A percentile compares a stretch with the other conserved stretches of the same genome.
Evolutionary conservation across 2,797 vertebrate species (phyloP).

Genomic region (Acipenser ruthenus): DNA sequence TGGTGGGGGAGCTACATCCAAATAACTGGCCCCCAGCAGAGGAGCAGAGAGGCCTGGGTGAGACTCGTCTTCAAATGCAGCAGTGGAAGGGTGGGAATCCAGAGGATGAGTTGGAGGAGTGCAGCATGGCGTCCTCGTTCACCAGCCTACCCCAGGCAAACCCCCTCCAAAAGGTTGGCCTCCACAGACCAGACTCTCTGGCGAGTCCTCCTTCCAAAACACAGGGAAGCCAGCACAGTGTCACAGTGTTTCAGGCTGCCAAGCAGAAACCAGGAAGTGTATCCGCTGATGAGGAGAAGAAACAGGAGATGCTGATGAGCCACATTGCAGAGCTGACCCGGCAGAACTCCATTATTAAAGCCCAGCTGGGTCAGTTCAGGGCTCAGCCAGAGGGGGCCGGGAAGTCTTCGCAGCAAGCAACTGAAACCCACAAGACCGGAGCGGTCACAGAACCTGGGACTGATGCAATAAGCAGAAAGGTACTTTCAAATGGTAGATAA

Average conservation of each 20-base stretch:
- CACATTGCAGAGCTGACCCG: constrained; percentile 64
- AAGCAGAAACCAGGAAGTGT: background rate
- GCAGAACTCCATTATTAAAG: constrained; percentile 68
- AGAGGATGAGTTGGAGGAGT: constrained; percentile 32
- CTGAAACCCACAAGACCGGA: too few species aligned
- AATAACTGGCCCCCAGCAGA: background rate
- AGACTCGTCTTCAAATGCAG: constrained; percentile 14
- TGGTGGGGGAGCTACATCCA: background rate
- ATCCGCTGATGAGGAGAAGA: constrained; percentile 26
- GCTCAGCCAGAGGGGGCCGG: constrained; percentile 13
- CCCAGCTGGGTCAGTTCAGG: constrained; percentile 54
- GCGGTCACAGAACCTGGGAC: too few species aligned
- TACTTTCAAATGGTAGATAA: too few species aligned
- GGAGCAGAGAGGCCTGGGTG: too few species aligned
- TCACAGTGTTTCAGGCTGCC: constrained; percentile 13
- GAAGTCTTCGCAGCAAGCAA: background rate
- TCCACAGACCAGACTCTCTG: constrained; percentile 12
- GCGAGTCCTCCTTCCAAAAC: constrained; percentile 3
- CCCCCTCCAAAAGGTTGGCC: constrained; percentile 29
- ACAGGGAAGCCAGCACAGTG: constrained; percentile 3
- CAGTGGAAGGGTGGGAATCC: constrained; percentile 18
- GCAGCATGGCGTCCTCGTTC: constrained; percentile 36
- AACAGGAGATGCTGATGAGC: constrained; percentile 45
- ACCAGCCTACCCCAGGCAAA: constrained; percentile 30
- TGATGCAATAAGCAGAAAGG: too few species aligned